phyloP scores from a whole-genome alignment of 2,113 vertebrate species.

The Oryzias woworae region DNA sequence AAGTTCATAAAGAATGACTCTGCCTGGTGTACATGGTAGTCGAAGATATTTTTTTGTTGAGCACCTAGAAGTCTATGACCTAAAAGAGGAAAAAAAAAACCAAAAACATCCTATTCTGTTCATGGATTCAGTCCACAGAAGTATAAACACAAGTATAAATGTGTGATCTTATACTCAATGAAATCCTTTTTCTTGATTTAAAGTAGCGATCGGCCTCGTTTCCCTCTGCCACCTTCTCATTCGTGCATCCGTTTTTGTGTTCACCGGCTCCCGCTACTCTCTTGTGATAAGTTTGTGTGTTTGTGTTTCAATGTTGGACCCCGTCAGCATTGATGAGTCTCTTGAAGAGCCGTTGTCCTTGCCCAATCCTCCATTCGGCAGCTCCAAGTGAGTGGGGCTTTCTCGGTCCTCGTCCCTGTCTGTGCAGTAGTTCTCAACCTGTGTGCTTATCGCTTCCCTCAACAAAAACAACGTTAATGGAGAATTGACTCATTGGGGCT shows the following conservation, averaged over 20 bases:
- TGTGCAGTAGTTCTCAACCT: conserved; percentile 58
- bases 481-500: not conserved
- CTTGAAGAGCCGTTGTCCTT: conserved; percentile 74
- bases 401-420: conserved; percentile 32
- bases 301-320: conserved; percentile 71
- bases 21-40: no score
- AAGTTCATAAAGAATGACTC: no score
- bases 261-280: conserved; percentile 3
- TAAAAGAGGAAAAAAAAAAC: no score
- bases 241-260: not conserved
- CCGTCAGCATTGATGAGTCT: conserved; percentile 79
- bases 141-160: no score
- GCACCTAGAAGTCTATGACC: no score
- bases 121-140: no score
- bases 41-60: no score
- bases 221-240: not conserved
- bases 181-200: not conserved
- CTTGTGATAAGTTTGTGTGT: conserved; percentile 48
- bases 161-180: not conserved
- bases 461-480: not conserved
- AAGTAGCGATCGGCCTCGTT: not conserved
- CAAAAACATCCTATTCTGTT: no score
- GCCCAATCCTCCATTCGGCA: conserved; percentile 71
- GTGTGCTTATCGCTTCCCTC: conserved; percentile 5
- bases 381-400: conserved; percentile 80